Evolutionary conservation across 2,113 vertebrate species (phyloP).

Genomic region (Glaucomys volans): DNA sequence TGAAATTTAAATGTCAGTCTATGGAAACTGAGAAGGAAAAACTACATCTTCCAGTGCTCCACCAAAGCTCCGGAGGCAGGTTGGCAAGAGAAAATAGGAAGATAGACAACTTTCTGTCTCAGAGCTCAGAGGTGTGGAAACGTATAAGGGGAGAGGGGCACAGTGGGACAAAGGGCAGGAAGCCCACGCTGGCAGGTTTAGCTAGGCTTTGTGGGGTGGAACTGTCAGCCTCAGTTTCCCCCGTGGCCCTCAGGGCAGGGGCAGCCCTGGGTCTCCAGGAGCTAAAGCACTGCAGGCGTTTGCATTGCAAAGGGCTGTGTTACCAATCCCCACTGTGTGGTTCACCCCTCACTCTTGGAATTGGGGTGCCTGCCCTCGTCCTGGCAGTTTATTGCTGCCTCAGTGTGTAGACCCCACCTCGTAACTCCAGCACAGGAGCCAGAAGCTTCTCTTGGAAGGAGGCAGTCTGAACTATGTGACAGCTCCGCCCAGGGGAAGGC

Average conservation of each 20-base stretch:
- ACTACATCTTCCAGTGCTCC: too few species aligned
- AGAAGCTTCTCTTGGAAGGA: not conserved
- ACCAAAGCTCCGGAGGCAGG: too few species aligned
- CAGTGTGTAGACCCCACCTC: not conserved
- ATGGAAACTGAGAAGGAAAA: too few species aligned
- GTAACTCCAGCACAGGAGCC: not conserved
- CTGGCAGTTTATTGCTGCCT: not conserved
- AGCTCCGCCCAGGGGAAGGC: not conserved
- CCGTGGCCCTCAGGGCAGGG: too few species aligned
- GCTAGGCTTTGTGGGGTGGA: too few species aligned
- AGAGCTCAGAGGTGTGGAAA: not conserved
- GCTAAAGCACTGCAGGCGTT: too few species aligned
- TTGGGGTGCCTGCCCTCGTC: not conserved
- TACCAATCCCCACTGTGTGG: too few species aligned
- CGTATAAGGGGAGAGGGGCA: not conserved
- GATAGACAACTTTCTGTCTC: too few species aligned
- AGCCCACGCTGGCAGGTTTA: not conserved
- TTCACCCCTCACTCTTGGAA: not conserved
- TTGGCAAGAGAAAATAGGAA: too few species aligned
- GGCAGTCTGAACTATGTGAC: not conserved
- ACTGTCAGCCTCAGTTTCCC: too few species aligned
- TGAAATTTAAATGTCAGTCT: constrained; percentile 4
- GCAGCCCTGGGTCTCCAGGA: not conserved
- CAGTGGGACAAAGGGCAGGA: not conserved
- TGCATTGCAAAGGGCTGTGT: not conserved